Percentiles rank a stretch among this genome's conserved stretches.
Conservation (phyloP, 2,797 vertebrate genomes). For the Pristis pectinata region DNA sequence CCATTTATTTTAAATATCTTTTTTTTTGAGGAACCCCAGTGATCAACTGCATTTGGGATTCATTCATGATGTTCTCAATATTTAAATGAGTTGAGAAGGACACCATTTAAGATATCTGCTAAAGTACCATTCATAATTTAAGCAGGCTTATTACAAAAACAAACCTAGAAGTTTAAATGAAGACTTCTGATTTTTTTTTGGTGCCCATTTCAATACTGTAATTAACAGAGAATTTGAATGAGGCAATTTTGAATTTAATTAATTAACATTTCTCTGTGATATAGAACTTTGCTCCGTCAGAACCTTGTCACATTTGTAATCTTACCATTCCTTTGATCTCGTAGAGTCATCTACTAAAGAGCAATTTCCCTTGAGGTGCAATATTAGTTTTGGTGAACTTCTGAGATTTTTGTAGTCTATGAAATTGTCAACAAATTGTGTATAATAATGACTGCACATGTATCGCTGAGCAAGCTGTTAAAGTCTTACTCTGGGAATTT, state of each 20-base stretch:
- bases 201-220: background rate
- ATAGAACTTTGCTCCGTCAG: background rate
- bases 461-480: background rate
- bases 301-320: background rate
- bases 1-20: background rate
- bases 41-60: background rate
- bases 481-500: conserved; percentile 19
- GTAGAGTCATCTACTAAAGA: background rate
- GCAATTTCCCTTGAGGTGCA: background rate
- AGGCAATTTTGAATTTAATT: background rate
- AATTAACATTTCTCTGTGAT: background rate
- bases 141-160: background rate
- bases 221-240: background rate
- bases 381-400: background rate
- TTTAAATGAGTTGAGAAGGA: background rate
- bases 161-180: background rate
- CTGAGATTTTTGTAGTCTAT: background rate
- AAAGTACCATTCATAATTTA: background rate
- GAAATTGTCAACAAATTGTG: background rate
- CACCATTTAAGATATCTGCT: background rate
- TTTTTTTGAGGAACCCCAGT: background rate
- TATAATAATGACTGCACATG: background rate
- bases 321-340: background rate
- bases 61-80: background rate
- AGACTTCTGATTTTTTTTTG: background rate